phyloP scores from a whole-genome alignment of 1,140 invertebrate species.

The Zaprionus ghesquierei region DNA sequence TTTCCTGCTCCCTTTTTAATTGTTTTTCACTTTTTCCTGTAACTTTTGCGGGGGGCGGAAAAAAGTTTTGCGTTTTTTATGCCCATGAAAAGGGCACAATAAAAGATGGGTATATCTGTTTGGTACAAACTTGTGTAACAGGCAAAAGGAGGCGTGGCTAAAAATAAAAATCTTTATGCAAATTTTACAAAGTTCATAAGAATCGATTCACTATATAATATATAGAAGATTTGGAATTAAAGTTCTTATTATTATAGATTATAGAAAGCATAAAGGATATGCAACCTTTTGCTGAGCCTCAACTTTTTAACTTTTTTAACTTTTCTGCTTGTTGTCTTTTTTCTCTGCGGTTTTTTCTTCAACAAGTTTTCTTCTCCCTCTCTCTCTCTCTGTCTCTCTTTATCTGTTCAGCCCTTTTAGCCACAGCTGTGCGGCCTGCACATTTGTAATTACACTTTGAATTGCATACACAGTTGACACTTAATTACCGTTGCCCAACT shows the following conservation, averaged over 20 bases:
- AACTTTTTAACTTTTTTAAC: no score
- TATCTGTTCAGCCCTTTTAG: no score
- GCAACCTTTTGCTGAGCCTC: no score
- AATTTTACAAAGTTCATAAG: neutral
- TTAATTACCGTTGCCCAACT: slow-evolving; percentile 24
- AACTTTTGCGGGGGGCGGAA: neutral
- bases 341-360: slow-evolving; percentile 3
- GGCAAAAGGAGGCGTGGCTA: neutral
- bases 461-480: slow-evolving; percentile 17
- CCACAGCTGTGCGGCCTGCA: slow-evolving; percentile 9
- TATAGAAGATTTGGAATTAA: no score
- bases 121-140: neutral
- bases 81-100: neutral
- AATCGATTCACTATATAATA: neutral
- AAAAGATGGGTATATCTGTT: neutral
- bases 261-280: no score
- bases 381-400: neutral
- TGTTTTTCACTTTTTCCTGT: neutral
- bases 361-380: neutral
- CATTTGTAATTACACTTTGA: slow-evolving; percentile 39
- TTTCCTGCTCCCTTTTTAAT: neutral
- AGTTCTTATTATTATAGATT: no score
- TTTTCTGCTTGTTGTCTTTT: neutral
- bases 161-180: neutral
- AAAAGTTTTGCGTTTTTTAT: neutral